Evolutionary conservation across 2,888 invertebrate species (phyloP).

Genomic region (Protonemura montana): DNA sequence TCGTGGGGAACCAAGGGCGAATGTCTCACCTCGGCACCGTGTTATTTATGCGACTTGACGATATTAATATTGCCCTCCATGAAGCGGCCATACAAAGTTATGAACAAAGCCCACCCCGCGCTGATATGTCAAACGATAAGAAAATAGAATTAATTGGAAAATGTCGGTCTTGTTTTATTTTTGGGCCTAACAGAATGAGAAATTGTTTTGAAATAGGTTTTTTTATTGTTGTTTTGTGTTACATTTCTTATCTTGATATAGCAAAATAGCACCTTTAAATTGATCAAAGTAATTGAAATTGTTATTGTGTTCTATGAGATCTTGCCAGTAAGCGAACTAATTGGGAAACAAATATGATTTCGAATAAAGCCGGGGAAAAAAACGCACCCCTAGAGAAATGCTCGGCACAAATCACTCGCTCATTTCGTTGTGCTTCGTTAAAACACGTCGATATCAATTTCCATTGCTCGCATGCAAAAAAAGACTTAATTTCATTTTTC

Average conservation of each 20-base stretch:
- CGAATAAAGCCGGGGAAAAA: not conserved
- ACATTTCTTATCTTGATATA: not conserved
- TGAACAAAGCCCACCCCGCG: not conserved
- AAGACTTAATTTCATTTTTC: slow-evolving; percentile 2
- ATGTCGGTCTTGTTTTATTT: not conserved
- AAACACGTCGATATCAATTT: slow-evolving; percentile 7
- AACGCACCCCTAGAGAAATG: not conserved
- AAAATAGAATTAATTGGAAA: slow-evolving; percentile 1
- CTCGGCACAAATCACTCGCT: not conserved
- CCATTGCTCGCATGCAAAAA: not conserved
- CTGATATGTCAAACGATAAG: slow-evolving; percentile 7
- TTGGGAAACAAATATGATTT: not conserved
- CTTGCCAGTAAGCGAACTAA: not conserved
- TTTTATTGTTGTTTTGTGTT: not conserved
- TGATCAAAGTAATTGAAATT: not conserved
- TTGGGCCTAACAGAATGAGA: not conserved
- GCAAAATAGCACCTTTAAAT: not conserved
- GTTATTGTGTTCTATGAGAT: not conserved
- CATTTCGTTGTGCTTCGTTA: not conserved
- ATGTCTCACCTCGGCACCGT: slow-evolving; percentile 13
- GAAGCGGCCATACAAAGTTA: not conserved
- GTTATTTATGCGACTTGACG: slow-evolving; percentile 14
- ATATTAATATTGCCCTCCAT: slow-evolving; percentile 7
- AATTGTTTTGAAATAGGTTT: not conserved
- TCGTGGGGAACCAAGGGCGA: not conserved